phyloP scores from a whole-genome alignment of 2,888 invertebrate species.

The Andrena haemorrhoa region DNA sequence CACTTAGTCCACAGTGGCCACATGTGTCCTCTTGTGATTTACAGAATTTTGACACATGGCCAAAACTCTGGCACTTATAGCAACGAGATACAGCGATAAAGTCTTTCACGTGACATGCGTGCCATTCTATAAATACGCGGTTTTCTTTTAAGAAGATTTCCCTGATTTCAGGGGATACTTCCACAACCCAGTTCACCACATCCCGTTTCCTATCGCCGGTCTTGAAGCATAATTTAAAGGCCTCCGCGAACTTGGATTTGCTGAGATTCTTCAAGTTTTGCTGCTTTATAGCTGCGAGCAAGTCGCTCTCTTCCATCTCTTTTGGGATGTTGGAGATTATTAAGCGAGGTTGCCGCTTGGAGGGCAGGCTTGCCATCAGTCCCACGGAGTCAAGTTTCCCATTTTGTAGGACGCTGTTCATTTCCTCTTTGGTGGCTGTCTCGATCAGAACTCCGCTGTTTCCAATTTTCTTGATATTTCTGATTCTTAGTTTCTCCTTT shows the following conservation, averaged over 20 bases:
- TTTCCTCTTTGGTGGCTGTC: not conserved
- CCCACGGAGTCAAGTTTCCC: not conserved
- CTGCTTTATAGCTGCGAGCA: not conserved
- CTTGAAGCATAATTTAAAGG: not conserved
- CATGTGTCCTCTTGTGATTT: not conserved
- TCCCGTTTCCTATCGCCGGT: not conserved
- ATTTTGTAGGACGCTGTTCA: not conserved
- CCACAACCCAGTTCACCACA: not conserved
- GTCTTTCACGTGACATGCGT: not conserved
- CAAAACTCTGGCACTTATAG: too few relatives aligned
- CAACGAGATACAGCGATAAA: not conserved
- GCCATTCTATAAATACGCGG: not conserved
- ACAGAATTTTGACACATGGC: not conserved
- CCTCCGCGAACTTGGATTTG: not conserved
- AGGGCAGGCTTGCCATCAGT: not conserved
- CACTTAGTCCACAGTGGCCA: not conserved
- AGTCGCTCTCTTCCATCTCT: not conserved
- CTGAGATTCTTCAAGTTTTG: not conserved
- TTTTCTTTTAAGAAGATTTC: not conserved
- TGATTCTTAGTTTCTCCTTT: not conserved
- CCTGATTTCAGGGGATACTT: not conserved
- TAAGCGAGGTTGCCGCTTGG: not conserved
- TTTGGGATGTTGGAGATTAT: not conserved
- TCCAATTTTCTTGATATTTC: not conserved
- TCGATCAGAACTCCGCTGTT: not conserved